Evolutionary conservation across 2,888 invertebrate genomes (phyloP), one percentile per base, ranked within the genome.

Genomic region (Synanthedon tipuliformis): DNA sequence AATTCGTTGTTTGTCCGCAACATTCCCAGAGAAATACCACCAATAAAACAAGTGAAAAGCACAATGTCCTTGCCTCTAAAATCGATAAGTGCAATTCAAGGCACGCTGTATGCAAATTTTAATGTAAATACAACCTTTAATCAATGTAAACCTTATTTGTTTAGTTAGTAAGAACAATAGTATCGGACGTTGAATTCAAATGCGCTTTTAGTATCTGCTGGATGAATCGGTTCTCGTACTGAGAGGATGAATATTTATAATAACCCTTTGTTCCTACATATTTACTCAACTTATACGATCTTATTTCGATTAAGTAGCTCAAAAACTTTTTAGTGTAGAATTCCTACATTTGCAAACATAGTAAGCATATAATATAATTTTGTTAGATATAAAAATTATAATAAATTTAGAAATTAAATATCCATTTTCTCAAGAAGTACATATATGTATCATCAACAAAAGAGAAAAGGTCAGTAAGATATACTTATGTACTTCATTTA

Each of bases 31-130:
- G 45, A 45, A 45, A 45, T 45, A n/a, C 45, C 45, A 45, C 45
- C 45, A 45, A 45, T 45, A 45, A 45, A 45, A 45, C 45, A 45
- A 45, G 13, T 45, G 45, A 45, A 45, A 59, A 64, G 58, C 55
- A 60, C 61, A 62, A 59, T 61, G 61, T 61, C 62, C 61, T 61
- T 62, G 62, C 61, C 60, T 59, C 69, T 71, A 66, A 67, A 78
- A 81, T 82, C 81, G 83, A 83, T 82, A 83, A 77, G 67, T 75
- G 73, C 77, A 69, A 75, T 75, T 75, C 82, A 69, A 74, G 68
- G 78, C 84, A 83, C 84, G 82, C 77, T 73, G 71, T 79, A 85
- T 85, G 85, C 75, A 79, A 86, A 86, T 84, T 71, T 64, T 56
- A 73, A 81, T 81, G 75, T 77, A 81, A 82, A 82, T 34, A 74